Evolutionary conservation across 2,113 vertebrate genomes (phyloP), one percentile per base, ranked within the genome.

Genomic region (Onychostoma macrolepis): DNA sequence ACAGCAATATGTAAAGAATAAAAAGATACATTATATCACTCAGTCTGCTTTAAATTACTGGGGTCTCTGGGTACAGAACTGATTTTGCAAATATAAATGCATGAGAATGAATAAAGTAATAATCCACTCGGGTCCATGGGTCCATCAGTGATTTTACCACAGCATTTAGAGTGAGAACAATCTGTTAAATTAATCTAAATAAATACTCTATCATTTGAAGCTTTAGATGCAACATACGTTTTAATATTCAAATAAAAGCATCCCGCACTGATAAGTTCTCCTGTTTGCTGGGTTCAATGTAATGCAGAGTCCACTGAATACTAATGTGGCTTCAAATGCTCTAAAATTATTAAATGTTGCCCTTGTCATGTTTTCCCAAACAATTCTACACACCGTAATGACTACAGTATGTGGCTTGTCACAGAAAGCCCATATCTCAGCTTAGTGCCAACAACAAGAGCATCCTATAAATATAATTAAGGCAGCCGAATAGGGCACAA

Each of bases 281-380:
- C 21, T 12, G 19, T 82, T 45, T 11, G 9, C 58, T 26, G n/a
- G 30, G 61, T 82, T 43, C 21, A 67, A 33, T 67, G n/a, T 65
- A 45, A 65, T 28, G 61, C 38, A 67, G 80, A 45, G 84, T 84
- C 45, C 7, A 4, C 85, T 88, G 91, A 89, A 93, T 91, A 90
- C 89, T 72, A 92, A 93, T 90, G 78, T 28, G 19, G 15, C 19
- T 38, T 84, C 33, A 33, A 74, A 85, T 81, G 61, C 76, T 79
- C 56, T 83, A 50, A 86, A 36, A 38, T 56, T n/a, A 43, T 80
- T 86, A 53, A 79, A 86, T 53, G 45, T 58, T 80, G 41, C 50
- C 50, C 78, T 24, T 86, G 65, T 41, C 43, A 71, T 80, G 61
- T 87, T 85, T 80, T 88, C 77, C 81, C 69, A 43, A 82, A 89